Percentiles rank a stretch among this genome's conserved stretches.
phyloP scores from a whole-genome alignment of 1,140 invertebrate genomes.

The Dolichoris vasculosae region DNA sequence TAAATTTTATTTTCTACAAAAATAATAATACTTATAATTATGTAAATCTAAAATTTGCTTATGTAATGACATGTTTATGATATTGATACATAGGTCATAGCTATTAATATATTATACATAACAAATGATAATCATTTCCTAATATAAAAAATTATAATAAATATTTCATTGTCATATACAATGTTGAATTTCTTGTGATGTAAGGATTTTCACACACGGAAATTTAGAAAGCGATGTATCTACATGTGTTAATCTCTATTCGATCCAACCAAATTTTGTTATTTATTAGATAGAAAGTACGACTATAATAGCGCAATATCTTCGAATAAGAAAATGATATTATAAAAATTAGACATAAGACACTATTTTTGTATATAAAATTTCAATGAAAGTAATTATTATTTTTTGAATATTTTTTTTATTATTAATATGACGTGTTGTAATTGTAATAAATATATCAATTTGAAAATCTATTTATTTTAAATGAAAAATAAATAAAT shows the following conservation, averaged over 20 bases:
- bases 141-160: not conserved
- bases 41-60: too few relatives aligned
- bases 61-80: not conserved
- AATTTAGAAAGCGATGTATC: slow-evolving; percentile 9
- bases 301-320: not conserved
- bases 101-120: not conserved
- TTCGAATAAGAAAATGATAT: not conserved
- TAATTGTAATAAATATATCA: too few relatives aligned
- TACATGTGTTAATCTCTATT: not conserved
- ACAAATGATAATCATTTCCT: not conserved
- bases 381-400: too few relatives aligned
- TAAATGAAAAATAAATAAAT: too few relatives aligned
- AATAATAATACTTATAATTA: too few relatives aligned
- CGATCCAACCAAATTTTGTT: not conserved
- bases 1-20: too few relatives aligned
- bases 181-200: not conserved
- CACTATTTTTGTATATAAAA: too few relatives aligned
- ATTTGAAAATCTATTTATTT: too few relatives aligned
- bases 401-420: too few relatives aligned
- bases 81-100: not conserved
- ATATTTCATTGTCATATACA: not conserved
- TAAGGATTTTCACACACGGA: not conserved
- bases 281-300: slow-evolving; percentile 2
- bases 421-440: too few relatives aligned
- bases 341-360: not conserved